A percentile compares a stretch with the other conserved stretches of the same genome.
phyloP scores from a whole-genome alignment of 2,888 invertebrate genomes.

The Melanostoma scalare region DNA sequence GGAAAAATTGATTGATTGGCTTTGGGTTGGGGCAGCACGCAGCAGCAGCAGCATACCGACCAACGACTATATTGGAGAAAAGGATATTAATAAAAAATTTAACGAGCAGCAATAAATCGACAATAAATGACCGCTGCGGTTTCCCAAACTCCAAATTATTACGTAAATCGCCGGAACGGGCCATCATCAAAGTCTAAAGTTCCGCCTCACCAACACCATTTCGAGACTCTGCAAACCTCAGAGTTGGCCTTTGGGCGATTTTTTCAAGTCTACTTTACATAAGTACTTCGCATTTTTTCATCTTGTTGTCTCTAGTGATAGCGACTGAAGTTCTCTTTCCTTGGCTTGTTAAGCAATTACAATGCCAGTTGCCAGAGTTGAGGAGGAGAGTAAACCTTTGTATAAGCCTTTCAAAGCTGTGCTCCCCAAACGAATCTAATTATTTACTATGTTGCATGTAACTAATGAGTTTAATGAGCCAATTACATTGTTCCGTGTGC shows the following conservation, averaged over 20 bases:
- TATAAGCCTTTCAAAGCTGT: no score
- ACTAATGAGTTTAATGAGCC: conserved; percentile 72
- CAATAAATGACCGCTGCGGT: not conserved
- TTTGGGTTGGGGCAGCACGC: conserved; percentile 7
- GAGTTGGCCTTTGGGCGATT: conserved; percentile 14
- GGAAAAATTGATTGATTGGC: conserved; percentile 11
- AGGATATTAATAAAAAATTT: conserved; percentile 23
- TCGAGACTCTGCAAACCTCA: not conserved
- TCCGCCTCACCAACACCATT: not conserved
- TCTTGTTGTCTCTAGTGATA: not conserved
- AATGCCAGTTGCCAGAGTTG: conserved; percentile 36
- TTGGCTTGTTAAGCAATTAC: conserved; percentile 60
- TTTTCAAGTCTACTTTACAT: conserved; percentile 25
- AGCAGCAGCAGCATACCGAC: not conserved
- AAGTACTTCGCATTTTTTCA: conserved; percentile 21
- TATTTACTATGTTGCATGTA: conserved; percentile 53
- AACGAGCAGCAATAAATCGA: conserved; percentile 26
- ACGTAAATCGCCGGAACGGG: not conserved
- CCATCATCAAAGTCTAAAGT: no score
- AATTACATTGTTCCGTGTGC: conserved; percentile 56
- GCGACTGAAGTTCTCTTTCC: not conserved
- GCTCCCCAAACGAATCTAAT: conserved; percentile 55
- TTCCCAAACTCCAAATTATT: not conserved
- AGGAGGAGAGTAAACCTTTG: no score
- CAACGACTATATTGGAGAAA: not conserved